These are phyloP conservation scores for Papilio gigon DNA, from an alignment of 2,888 invertebrate genomes.

Conservation along the genomic window DNA sequence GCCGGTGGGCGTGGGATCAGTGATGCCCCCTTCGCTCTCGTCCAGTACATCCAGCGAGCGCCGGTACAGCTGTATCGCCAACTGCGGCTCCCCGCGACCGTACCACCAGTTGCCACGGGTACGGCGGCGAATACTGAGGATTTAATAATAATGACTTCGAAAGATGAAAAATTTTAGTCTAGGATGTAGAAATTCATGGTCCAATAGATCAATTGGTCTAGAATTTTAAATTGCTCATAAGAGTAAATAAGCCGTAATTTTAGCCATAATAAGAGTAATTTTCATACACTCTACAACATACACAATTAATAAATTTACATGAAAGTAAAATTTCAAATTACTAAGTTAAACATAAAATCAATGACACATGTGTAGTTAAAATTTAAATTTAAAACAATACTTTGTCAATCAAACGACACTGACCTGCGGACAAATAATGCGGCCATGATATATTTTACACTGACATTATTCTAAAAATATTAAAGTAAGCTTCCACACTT, in stretches of 20 bases:
- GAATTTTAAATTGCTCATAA: no score
- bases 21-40: constrained; percentile 85
- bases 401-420: constrained; percentile 45
- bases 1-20: constrained; percentile 78
- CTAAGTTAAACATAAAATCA: not conserved
- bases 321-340: not conserved
- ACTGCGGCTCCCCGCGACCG: constrained; percentile 88
- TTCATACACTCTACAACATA: no score
- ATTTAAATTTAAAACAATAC: constrained; percentile 43
- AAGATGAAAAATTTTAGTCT: no score
- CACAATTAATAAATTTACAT: no score
- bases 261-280: no score
- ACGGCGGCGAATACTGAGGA: constrained; percentile 76
- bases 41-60: constrained; percentile 92
- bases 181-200: no score
- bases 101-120: constrained; percentile 97
- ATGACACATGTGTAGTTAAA: constrained; percentile 32
- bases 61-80: constrained; percentile 93
- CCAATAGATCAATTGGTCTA: no score
- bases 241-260: no score
- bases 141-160: not conserved
- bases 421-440: constrained; percentile 46
- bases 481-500: not conserved
- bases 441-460: constrained; percentile 47
- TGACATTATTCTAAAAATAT: constrained; percentile 12